phyloP scores from a whole-genome alignment of 1,140 invertebrate genomes.

The Tigriopus japonicus region DNA sequence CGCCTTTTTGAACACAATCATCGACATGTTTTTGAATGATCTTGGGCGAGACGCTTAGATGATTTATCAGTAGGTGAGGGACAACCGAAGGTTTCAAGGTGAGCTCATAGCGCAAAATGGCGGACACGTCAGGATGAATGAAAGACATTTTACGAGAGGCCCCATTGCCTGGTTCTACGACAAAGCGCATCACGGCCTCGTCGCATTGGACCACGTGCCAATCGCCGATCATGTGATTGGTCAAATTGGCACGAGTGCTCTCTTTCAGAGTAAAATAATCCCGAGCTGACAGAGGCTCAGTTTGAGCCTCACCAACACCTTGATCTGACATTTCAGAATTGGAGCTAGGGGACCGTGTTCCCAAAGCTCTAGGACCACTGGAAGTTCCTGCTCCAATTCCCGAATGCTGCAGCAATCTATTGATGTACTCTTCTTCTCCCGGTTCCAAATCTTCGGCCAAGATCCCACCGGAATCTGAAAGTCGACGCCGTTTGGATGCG shows the following conservation, averaged over 20 bases:
- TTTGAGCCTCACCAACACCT: neutral
- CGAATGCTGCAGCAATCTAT: neutral
- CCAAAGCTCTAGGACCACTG: no score
- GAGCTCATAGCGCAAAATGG: constrained; percentile 9
- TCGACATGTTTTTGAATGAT: neutral
- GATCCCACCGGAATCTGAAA: neutral
- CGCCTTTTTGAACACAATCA: neutral
- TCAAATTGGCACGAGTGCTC: neutral
- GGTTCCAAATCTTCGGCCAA: neutral
- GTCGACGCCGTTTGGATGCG: neutral
- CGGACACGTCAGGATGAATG: constrained; percentile 9
- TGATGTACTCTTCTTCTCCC: neutral
- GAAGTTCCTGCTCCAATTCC: no score
- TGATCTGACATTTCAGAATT: neutral
- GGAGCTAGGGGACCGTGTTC: neutral
- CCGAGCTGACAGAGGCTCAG: no score
- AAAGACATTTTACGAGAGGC: constrained; percentile 8
- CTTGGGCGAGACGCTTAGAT: neutral
- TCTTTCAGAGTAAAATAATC: neutral
- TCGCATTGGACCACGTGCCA: constrained; percentile 4
- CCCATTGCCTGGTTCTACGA: constrained; percentile 3
- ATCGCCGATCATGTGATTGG: neutral
- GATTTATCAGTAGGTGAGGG: constrained; percentile 2
- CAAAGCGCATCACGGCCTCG: neutral
- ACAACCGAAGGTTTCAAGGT: neutral